Base-by-base conservation (phyloP, 2,888 invertebrate genomes). In the Ceramica pisi region DNA sequence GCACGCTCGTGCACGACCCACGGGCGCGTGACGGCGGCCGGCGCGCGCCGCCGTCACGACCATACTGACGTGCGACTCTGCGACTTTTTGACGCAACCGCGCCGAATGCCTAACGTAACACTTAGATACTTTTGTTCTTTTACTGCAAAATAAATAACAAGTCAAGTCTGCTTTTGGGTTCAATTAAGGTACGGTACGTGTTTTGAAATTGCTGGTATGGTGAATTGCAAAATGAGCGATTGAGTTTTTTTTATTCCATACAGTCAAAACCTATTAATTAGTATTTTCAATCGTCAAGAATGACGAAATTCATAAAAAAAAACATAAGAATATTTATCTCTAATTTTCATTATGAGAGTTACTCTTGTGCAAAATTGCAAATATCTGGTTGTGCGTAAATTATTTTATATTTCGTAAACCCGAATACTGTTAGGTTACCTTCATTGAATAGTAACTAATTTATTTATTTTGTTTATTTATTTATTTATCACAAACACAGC, bases 11-110 rank as follows among this genome's bases (percentile, higher is more conserved):
- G 95, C 94, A 93, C 91, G 84, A 90, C 85, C 90, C 93, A 88
- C 91, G 90, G 87, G 93, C 94, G 94, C 95, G 95, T 95, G 95
- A 95, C 95, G 94, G 90, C 90, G 89, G 89, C 89, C 87, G 87
- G 93, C 94, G 93, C 95, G 94, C 92, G 95, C 94, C 94, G 92
- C 91, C 90, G 90, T 93, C 95, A 95, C 95, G 95, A 93, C 88
- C 81, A 82, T 78, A 86, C 87, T 88, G 92, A 92, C 94, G 94
- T 89, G 93, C 92, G 92, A 90, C 93, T 91, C 41, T 41, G 41
- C 41, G 41, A 41, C 41, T 91, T 88, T 91, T 46, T 90, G 90
- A 93, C 93, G 94, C 94, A 93, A 94, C 92, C 85, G 80, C 86
- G 82, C 70, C 83, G 70, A 74, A 79, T 82, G 72, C 71, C 82